Conservation (phyloP, 2,113 vertebrate genomes). For the Triplophysa rosa region DNA sequence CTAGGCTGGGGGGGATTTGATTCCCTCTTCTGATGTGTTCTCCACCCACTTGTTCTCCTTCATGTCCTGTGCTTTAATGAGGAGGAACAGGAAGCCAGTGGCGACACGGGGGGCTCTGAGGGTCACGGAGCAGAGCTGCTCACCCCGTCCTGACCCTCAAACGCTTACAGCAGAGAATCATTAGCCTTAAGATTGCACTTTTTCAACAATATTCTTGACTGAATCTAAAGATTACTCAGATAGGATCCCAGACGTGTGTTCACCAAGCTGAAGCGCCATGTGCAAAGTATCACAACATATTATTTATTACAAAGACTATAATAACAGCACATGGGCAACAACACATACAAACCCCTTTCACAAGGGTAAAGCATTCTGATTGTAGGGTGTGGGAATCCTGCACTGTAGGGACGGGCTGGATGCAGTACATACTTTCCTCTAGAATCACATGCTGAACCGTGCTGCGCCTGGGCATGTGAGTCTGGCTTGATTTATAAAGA, state of each 20-base stretch:
- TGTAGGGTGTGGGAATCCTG: neutral
- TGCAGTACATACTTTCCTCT: slow-evolving; percentile 32
- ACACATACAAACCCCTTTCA: neutral
- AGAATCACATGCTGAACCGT: slow-evolving; percentile 41
- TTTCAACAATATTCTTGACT: neutral
- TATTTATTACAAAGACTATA: neutral
- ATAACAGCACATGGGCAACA: neutral
- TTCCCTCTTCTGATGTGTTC: slow-evolving; percentile 18
- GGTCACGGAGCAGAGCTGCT: slow-evolving; percentile 38
- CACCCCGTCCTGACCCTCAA: slow-evolving; percentile 9
- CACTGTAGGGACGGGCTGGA: slow-evolving; percentile 14
- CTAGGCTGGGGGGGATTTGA: slow-evolving; percentile 1
- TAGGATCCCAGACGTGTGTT: neutral
- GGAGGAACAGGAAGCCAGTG: slow-evolving; percentile 36
- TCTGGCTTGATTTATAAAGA: slow-evolving; percentile 32
- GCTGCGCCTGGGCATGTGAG: slow-evolving; percentile 30
- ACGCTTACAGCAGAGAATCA: neutral
- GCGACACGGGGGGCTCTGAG: slow-evolving; percentile 8
- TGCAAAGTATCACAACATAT: neutral
- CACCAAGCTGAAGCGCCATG: neutral
- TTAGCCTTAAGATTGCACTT: neutral
- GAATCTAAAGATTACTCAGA: neutral
- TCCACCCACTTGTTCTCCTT: slow-evolving; percentile 16
- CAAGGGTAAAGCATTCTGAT: neutral
- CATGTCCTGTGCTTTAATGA: slow-evolving; percentile 40